Conservation (phyloP, 2,797 vertebrate genomes). For the Lepilemur septentrionalis region DNA sequence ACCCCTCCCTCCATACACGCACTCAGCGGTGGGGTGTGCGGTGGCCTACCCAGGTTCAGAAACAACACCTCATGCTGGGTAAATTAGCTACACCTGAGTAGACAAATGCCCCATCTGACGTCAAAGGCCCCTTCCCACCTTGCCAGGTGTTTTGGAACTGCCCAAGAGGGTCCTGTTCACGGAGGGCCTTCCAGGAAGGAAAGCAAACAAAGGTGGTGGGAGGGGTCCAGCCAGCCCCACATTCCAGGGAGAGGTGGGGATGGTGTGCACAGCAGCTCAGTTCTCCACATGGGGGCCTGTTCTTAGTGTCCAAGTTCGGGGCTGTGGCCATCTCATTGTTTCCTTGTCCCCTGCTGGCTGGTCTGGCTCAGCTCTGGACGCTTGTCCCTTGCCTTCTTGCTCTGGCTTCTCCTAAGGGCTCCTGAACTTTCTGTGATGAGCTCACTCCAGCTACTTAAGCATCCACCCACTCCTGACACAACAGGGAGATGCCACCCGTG, state of each 20-base stretch:
- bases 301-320: not conserved
- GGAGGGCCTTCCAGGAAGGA: conserved; percentile 33
- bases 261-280: not conserved
- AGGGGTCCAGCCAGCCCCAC: not conserved
- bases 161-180: conserved; percentile 36
- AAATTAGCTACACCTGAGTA: conserved; percentile 74
- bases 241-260: conserved; percentile 43
- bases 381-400: not conserved
- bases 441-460: not conserved
- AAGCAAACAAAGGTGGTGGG: conserved; percentile 50
- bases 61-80: conserved; percentile 15
- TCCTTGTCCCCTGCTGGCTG: not conserved
- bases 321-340: too few relatives aligned
- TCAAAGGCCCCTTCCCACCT: conserved; percentile 38
- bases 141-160: conserved; percentile 57
- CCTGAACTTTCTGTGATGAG: not conserved
- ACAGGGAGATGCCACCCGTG: not conserved
- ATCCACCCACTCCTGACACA: not conserved
- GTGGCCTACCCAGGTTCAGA: not conserved
- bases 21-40: not conserved
- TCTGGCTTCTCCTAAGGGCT: not conserved
- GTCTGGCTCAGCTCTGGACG: not conserved
- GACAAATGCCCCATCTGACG: conserved; percentile 60
- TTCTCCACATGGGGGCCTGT: not conserved
- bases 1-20: not conserved